Percentiles rank a stretch among this genome's conserved stretches.
Evolutionary conservation across 2,113 vertebrate species (phyloP).

Genomic region (Tretioscincus oriximinensis): DNA sequence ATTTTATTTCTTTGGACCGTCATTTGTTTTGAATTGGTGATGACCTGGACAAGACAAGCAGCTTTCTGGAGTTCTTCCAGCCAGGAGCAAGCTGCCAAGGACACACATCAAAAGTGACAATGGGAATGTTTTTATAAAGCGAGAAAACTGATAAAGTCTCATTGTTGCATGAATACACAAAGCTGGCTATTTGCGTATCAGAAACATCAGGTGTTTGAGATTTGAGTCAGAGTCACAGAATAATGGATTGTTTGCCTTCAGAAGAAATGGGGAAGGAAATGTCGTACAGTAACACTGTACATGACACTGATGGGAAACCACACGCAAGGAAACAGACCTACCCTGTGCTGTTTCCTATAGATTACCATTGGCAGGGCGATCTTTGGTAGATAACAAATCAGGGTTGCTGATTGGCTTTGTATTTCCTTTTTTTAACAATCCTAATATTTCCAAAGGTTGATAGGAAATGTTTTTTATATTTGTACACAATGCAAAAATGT

Average conservation of each 20-base stretch:
- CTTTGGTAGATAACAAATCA: constrained; percentile 27
- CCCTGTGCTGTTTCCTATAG: constrained; percentile 73
- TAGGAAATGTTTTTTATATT: constrained; percentile 18
- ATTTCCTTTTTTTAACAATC: background rate
- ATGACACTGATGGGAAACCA: constrained; percentile 53
- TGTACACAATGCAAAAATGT: background rate
- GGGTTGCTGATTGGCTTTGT: constrained; percentile 19
- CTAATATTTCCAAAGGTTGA: constrained; percentile 14
- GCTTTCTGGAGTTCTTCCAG: constrained; percentile 35
- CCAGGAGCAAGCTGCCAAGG: constrained; percentile 55
- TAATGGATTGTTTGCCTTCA: constrained; percentile 63
- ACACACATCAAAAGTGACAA: constrained; percentile 61
- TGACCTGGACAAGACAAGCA: constrained; percentile 65
- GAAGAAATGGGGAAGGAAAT: constrained; percentile 75
- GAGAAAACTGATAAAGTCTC: constrained; percentile 47
- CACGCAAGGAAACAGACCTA: constrained; percentile 61
- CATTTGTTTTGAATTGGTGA: constrained; percentile 65
- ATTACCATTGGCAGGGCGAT: constrained; percentile 51
- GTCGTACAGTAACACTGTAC: constrained; percentile 54
- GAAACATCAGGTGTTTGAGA: constrained; percentile 53
- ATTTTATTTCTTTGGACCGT: constrained; percentile 41
- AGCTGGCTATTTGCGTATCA: constrained; percentile 58
- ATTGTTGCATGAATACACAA: constrained; percentile 59
- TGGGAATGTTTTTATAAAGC: constrained; percentile 49
- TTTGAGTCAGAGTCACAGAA: constrained; percentile 63